Evolutionary conservation across 2,797 vertebrate genomes (phyloP).

Genomic region (Epinephelus malabaricus): DNA sequence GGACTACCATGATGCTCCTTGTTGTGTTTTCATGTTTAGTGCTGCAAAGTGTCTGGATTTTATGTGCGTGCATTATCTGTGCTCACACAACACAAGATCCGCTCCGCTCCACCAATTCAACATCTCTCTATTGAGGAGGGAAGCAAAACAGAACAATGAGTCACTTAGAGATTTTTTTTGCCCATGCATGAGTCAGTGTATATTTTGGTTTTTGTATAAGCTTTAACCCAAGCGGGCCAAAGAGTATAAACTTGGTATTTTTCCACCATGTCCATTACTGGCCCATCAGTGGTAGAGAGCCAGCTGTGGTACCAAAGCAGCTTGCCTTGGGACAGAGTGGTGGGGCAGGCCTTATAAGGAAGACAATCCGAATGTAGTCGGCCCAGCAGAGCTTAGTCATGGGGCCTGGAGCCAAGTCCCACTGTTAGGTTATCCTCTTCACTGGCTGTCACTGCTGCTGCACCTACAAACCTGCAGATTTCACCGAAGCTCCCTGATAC

Average conservation of each 20-base stretch:
- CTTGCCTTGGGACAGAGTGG: slow-evolving; percentile 64
- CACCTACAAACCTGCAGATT: slow-evolving; percentile 55
- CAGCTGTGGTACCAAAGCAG: slow-evolving; percentile 69
- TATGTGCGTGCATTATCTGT: slow-evolving; percentile 15
- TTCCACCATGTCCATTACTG: slow-evolving; percentile 59
- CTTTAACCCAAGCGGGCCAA: slow-evolving; percentile 36
- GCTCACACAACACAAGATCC: slow-evolving; percentile 8
- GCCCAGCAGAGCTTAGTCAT: slow-evolving; percentile 76
- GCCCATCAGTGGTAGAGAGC: slow-evolving; percentile 56
- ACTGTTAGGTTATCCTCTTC: slow-evolving; percentile 47
- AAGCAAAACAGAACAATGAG: slow-evolving; percentile 59
- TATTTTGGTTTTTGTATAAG: slow-evolving; percentile 61
- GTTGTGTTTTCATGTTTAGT: slow-evolving; percentile 33
- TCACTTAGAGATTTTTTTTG: slow-evolving; percentile 49
- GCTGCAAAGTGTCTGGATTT: slow-evolving; percentile 17
- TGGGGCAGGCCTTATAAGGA: slow-evolving; percentile 83
- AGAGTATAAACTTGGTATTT: slow-evolving; percentile 52
- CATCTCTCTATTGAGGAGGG: slow-evolving; percentile 28
- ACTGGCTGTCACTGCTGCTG: slow-evolving; percentile 62
- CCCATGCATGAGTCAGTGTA: slow-evolving; percentile 61
- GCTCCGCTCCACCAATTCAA: slow-evolving; percentile 16
- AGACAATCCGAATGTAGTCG: slow-evolving; percentile 73
- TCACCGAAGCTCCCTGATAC: slow-evolving; percentile 14
- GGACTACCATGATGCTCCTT: slow-evolving; percentile 48
- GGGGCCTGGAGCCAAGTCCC: slow-evolving; percentile 76